These are phyloP conservation scores for Theodoxus fluviatilis DNA, from an alignment of 2,888 invertebrate genomes.

Conservation along the genomic window DNA sequence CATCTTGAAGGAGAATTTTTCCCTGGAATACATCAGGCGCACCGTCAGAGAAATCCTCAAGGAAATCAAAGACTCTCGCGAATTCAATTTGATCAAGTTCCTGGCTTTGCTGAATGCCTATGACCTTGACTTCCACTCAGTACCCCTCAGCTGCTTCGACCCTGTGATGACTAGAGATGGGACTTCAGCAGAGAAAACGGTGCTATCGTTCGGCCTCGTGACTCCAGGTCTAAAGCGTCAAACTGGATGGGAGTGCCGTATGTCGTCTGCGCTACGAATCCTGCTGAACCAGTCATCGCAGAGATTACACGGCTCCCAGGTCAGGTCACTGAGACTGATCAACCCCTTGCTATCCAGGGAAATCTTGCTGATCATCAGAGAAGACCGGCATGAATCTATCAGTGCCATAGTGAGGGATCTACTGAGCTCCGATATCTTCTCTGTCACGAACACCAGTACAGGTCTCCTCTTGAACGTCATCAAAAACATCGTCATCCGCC, in stretches of 20 bases:
- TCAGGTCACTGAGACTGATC: conserved; percentile 36
- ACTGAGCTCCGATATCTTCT: conserved; percentile 32
- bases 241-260: conserved; percentile 37
- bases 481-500: conserved; percentile 37
- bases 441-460: conserved; percentile 25
- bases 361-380: conserved; percentile 34
- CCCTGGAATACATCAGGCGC: conserved; percentile 38
- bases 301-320: conserved; percentile 30
- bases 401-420: conserved; percentile 38
- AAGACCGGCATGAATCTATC: conserved; percentile 23
- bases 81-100: conserved; percentile 39
- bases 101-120: conserved; percentile 44
- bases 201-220: no score
- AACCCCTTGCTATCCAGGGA: conserved; percentile 37
- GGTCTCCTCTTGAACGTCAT: conserved; percentile 37
- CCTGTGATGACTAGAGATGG: conserved; percentile 35
- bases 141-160: conserved; percentile 46
- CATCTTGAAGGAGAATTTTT: conserved; percentile 47
- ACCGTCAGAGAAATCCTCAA: conserved; percentile 39
- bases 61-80: conserved; percentile 32
- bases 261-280: conserved; percentile 36
- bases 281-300: conserved; percentile 39
- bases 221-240: no score
- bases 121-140: conserved; percentile 40
- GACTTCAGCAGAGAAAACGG: no score